Evolutionary conservation across 2,113 vertebrate species (phyloP), one percentile per base, ranked within the genome.

Genomic region (Ifrita kowaldi): DNA sequence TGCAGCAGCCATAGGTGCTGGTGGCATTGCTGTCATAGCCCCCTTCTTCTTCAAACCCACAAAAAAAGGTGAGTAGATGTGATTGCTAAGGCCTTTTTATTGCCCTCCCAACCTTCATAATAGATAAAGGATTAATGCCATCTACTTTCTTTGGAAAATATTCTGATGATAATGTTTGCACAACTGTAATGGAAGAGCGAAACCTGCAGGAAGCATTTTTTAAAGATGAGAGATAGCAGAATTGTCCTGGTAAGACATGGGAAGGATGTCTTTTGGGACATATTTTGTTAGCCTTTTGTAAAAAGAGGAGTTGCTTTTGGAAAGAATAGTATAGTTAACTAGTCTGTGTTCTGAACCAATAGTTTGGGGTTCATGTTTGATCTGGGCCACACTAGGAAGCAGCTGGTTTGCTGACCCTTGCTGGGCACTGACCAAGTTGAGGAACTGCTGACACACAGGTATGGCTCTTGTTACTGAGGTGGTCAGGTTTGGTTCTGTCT

Each of bases 31-130:
- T 64, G 98, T 98, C 67, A 98, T 99, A 19, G 95, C 99, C 3
- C 99, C 99, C 17, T 99, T 95, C 90, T 99, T 99, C 97, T 98
- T 99, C 95, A 99, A 99, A 96, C 98, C 99, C 26, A 86, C 71
- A 27, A 97, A 75, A 86, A 98, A 98, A 98, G 98, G 99, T 99
- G 89, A 93, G 94, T 56, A 14, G 71, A 26, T 79, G 32, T 42
- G 37, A 21, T 27, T 84, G 50, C 35, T 44, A 13, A 78, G 68
- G 59, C 52, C 60, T 88, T 81, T 80, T 73, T 44, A 46, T 23
- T 68, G 68, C 6, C 21, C 24, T 77, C 42, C 65, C 59, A 70
- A 28, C 18, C 27, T 74, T 68, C 23, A 16, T n/a, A 11, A 17
- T 7, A 42, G 26, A 35, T 50, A 56, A 62, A 64, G 16, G 41